Conservation (phyloP, 2,888 invertebrate species). For the Galerucella pusilla region DNA sequence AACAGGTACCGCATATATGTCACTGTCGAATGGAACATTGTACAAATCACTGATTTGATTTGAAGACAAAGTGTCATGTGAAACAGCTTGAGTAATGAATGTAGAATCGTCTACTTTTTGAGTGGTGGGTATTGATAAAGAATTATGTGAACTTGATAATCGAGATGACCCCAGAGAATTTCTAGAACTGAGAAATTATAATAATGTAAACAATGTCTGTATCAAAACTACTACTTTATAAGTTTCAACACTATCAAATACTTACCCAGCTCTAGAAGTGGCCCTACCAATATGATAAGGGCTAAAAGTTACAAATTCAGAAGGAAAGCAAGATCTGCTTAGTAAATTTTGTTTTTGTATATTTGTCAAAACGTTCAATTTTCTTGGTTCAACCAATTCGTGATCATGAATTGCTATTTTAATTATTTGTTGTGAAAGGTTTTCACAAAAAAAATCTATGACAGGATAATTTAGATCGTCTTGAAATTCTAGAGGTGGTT, state of each 20-base stretch:
- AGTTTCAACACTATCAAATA: background rate
- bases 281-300: conserved; percentile 72
- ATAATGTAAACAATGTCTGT: background rate
- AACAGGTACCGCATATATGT: conserved; percentile 87
- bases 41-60: conserved; percentile 86
- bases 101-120: conserved; percentile 86
- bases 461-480: conserved; percentile 66
- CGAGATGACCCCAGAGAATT: conserved; percentile 82
- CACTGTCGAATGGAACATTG: conserved; percentile 89
- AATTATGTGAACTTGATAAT: conserved; percentile 87
- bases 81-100: conserved; percentile 90
- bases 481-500: conserved; percentile 89
- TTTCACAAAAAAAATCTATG: conserved; percentile 65
- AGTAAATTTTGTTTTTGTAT: conserved; percentile 48
- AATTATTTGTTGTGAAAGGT: conserved; percentile 65
- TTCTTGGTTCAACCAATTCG: conserved; percentile 55
- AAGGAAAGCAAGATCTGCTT: conserved; percentile 66
- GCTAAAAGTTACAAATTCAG: conserved; percentile 72
- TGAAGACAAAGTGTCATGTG: conserved; percentile 83
- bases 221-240: background rate
- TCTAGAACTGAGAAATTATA: conserved; percentile 66
- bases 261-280: conserved; percentile 59
- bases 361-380: conserved; percentile 43
- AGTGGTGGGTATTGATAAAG: conserved; percentile 75
- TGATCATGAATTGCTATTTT: conserved; percentile 67